Conservation (phyloP, 2,888 invertebrate species). For the Heteromurus nitidus region DNA sequence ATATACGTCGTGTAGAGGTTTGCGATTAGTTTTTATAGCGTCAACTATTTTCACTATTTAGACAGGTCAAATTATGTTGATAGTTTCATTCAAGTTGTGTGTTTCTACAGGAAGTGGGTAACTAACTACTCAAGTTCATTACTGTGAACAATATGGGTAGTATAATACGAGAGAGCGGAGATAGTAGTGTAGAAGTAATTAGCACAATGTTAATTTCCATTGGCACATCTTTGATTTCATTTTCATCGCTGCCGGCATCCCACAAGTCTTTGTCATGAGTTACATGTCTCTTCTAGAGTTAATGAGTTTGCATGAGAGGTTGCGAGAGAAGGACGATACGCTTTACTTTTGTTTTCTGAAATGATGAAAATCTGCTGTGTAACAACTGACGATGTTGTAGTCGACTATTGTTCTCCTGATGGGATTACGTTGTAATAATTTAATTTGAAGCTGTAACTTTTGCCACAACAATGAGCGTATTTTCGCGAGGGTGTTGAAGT, state of each 20-base stretch:
- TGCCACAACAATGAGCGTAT: too few relatives aligned
- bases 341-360: not conserved
- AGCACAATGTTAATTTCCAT: not conserved
- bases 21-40: not conserved
- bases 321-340: not conserved
- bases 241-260: not conserved
- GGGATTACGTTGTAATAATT: too few relatives aligned
- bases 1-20: not conserved
- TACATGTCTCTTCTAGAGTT: not conserved
- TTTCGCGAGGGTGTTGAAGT: too few relatives aligned
- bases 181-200: not conserved
- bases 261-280: not conserved
- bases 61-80: not conserved
- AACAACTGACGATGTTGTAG: not conserved
- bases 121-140: not conserved
- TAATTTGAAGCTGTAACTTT: too few relatives aligned
- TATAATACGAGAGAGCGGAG: not conserved
- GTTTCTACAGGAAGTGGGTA: conserved; percentile 8
- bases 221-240: not conserved
- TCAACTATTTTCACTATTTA: not conserved
- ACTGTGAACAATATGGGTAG: not conserved
- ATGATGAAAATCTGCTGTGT: not conserved
- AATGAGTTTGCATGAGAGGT: too few relatives aligned
- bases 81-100: not conserved
- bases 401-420: not conserved